phyloP scores from a whole-genome alignment of 2,888 invertebrate species.

The Perizoma affinitatum region DNA sequence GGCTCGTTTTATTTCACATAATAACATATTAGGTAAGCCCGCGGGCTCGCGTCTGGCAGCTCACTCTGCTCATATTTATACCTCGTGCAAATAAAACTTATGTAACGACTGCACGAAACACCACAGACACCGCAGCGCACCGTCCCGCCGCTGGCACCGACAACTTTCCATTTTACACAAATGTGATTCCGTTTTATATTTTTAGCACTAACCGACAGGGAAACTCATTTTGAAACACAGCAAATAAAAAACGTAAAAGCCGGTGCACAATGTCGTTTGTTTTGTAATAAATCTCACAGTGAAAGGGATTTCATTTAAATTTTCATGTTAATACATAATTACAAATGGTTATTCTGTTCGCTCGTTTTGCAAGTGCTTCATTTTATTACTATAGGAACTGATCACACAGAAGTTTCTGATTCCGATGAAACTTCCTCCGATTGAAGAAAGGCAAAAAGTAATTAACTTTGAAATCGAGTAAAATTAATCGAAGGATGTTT shows the following conservation, averaged over 20 bases:
- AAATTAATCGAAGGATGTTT: constrained; percentile 40
- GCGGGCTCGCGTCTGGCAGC: constrained; percentile 59
- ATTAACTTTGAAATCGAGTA: constrained; percentile 40
- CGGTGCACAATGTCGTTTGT: constrained; percentile 37
- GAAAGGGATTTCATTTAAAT: constrained; percentile 23
- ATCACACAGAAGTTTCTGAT: constrained; percentile 32
- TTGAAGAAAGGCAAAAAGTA: constrained; percentile 39
- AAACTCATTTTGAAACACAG: constrained; percentile 40
- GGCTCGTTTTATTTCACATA: constrained; percentile 76
- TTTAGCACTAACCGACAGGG: constrained; percentile 35
- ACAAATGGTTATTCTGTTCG: constrained; percentile 10
- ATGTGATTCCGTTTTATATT: constrained; percentile 44
- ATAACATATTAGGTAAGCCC: constrained; percentile 71
- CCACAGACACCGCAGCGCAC: constrained; percentile 35
- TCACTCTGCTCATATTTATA: constrained; percentile 57
- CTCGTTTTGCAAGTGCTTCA: constrained; percentile 9
- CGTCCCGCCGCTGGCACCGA: constrained; percentile 35
- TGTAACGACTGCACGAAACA: constrained; percentile 61
- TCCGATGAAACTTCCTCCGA: constrained; percentile 36
- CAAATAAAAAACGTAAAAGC: constrained; percentile 39
- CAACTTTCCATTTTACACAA: constrained; percentile 48
- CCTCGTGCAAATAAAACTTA: constrained; percentile 73
- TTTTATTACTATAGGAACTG: constrained; percentile 16
- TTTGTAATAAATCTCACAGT: constrained; percentile 37
- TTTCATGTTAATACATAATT: constrained; percentile 21